A percentile compares a stretch with the other conserved stretches of the same genome.
These are phyloP conservation scores for Tylochromis polylepis DNA, from an alignment of 2,113 vertebrate genomes.

Conservation along the genomic window DNA sequence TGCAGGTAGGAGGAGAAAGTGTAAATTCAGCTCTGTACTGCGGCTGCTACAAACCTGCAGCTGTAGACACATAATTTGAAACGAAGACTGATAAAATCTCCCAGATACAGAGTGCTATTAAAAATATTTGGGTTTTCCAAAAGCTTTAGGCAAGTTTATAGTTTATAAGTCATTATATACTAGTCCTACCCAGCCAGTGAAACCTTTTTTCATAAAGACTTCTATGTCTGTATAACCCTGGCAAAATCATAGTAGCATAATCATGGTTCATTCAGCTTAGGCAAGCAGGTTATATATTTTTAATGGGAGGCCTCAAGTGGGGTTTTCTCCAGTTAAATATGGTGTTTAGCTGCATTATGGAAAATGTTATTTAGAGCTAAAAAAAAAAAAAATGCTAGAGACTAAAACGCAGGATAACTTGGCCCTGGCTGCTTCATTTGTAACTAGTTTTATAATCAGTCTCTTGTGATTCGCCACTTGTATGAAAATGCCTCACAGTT, in stretches of 20 bases:
- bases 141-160: background rate
- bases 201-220: background rate
- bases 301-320: background rate
- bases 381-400: background rate
- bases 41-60: conserved; percentile 10
- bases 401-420: background rate
- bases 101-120: background rate
- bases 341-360: background rate
- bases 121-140: background rate
- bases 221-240: background rate
- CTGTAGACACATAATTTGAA: background rate
- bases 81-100: conserved; percentile 11
- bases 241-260: background rate
- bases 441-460: background rate
- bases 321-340: background rate
- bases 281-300: background rate
- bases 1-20: conserved; percentile 45
- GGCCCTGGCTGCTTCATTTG: background rate
- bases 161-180: background rate
- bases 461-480: background rate
- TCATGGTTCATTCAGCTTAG: background rate
- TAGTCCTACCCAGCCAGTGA: background rate
- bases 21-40: conserved; percentile 18
- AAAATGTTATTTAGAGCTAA: background rate
- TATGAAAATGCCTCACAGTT: background rate